phyloP scores from a whole-genome alignment of 2,888 invertebrate species.

The Pristionchus mayeri region DNA sequence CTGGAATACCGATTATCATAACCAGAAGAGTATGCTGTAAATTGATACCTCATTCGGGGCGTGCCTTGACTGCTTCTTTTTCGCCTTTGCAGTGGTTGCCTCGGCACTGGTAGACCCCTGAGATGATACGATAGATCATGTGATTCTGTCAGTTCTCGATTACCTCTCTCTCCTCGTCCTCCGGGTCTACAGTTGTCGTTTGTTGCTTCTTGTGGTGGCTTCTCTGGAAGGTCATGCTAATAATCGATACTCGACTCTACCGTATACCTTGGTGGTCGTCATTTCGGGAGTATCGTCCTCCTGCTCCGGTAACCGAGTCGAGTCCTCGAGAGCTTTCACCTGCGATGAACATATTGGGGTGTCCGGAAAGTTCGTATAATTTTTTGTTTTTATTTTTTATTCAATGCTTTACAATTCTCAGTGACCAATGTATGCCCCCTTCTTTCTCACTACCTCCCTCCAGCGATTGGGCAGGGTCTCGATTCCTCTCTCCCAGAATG shows the following conservation, averaged over 20 bases:
- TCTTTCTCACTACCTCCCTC: no score
- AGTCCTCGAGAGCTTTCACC: constrained; percentile 41
- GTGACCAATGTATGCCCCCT: no score
- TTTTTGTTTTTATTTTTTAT: no score
- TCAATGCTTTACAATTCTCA: no score
- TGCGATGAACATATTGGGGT: neutral
- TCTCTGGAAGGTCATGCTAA: neutral
- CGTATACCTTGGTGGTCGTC: constrained; percentile 18
- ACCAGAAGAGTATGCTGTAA: neutral
- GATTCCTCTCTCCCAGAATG: no score
- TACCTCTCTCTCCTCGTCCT: constrained; percentile 21
- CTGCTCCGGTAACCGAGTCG: neutral
- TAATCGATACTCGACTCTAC: constrained; percentile 10
- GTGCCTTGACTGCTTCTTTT: neutral
- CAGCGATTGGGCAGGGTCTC: no score
- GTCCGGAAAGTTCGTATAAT: neutral
- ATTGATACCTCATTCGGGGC: constrained; percentile 37
- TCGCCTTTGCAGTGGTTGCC: neutral
- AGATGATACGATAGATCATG: neutral
- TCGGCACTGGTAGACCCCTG: neutral
- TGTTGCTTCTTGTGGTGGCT: constrained; percentile 28
- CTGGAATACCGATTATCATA: neutral
- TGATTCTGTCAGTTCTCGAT: neutral
- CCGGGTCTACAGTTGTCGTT: constrained; percentile 23
- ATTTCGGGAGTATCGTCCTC: neutral